Base-by-base conservation (phyloP, 2,888 invertebrate genomes). In the Cerastis leucographa region DNA sequence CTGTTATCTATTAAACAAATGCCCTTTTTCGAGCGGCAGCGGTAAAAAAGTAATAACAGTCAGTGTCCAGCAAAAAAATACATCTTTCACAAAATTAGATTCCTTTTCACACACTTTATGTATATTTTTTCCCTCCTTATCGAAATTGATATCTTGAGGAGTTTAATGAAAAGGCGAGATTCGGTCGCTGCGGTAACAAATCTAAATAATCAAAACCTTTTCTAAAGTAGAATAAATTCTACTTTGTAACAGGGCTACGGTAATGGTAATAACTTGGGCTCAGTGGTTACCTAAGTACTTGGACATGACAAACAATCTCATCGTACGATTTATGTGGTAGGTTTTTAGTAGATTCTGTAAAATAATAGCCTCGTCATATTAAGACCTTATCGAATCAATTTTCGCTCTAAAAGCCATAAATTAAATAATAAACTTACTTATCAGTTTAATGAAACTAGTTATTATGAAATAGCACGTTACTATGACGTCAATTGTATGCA, bases 31-130 rank as follows among this genome's bases (percentile, higher is more conserved):
- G 35, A 35, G 35, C 35, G 35, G 35, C 35, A 35, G 35, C 3
- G 35, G 5, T 54, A n/a, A n/a, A 54, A n/a, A 12, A 54, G n/a
- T 54, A 51, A 22, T 22, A 0, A 22, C 1, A 54, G 54, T 54
- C 5, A n/a, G 11, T 54, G n/a, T n/a, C 54, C 54, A n/a, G n/a
- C 12, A n/a, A 85, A 84, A 84, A 85, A 88, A 87, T 79, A 87
- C 79, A 86, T 84, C 76, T 77, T 80, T 74, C 62, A 59, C 80
- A 68, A 86, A 89, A 90, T 89, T 85, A 88, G 81, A 88, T 89
- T 87, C 79, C 79, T 84, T 78, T 82, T 81, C 75, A 78, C 70
- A 49, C 83, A 75, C 72, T 87, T 81, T 84, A 74, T 87, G 76
- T 87, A 81, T 82, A 81, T 86, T 78, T 81, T 76, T 80, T 76